phyloP scores from a whole-genome alignment of 2,113 vertebrate species.

The Hiodon alosoides region DNA sequence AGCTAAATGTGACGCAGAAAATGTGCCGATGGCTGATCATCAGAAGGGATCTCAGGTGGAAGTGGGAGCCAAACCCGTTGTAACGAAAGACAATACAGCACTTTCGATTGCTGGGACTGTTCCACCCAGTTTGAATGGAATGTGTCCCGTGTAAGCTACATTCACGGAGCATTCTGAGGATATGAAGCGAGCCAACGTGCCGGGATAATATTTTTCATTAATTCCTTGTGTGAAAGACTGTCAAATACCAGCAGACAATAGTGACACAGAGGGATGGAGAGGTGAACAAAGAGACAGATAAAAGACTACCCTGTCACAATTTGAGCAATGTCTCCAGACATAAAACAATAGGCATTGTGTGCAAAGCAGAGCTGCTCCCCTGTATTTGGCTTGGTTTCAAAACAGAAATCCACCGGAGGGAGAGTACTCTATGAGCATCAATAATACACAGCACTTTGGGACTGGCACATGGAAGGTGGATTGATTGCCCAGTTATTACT shows the following conservation, averaged over 20 bases:
- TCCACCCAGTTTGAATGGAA: too few species aligned
- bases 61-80: too few species aligned
- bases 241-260: slow-evolving; percentile 13
- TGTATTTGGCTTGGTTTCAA: not conserved
- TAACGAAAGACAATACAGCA: too few species aligned
- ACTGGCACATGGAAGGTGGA: too few species aligned
- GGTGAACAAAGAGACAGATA: slow-evolving; percentile 12
- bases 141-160: not conserved
- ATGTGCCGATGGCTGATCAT: too few species aligned
- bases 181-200: not conserved
- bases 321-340: slow-evolving; percentile 21
- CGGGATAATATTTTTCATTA: slow-evolving; percentile 3
- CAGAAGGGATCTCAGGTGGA: too few species aligned
- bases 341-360: slow-evolving; percentile 28
- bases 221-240: slow-evolving; percentile 14
- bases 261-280: not conserved
- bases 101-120: too few species aligned
- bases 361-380: slow-evolving; percentile 11
- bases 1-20: too few species aligned
- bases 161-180: not conserved
- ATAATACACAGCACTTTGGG: not conserved
- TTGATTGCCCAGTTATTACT: too few species aligned
- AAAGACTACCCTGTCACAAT: slow-evolving; percentile 16
- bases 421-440: not conserved
- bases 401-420: not conserved